Conservation (phyloP, 1,140 invertebrate genomes). For the Neocloeon triangulifer region DNA sequence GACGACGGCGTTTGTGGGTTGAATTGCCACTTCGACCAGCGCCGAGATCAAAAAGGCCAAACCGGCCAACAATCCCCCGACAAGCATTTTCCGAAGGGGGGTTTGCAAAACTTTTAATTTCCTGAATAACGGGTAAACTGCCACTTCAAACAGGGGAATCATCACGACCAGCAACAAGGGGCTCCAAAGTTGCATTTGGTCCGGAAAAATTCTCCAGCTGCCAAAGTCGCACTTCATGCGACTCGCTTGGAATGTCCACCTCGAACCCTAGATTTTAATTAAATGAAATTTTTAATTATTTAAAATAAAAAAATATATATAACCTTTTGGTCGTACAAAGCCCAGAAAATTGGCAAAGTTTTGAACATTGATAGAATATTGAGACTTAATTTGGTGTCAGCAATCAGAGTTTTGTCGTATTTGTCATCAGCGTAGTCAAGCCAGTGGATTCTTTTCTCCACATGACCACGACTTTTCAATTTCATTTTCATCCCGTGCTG, state of each 20-base stretch:
- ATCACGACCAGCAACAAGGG: conserved; percentile 64
- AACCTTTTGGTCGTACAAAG: conserved; percentile 63
- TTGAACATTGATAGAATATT: conserved; percentile 53
- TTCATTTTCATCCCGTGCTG: no score
- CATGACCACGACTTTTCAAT: no score
- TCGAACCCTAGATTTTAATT: conserved; percentile 56
- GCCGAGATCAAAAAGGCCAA: conserved; percentile 76
- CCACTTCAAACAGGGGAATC: conserved; percentile 66
- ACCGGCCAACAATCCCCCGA: conserved; percentile 64
- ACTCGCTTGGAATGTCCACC: conserved; percentile 87
- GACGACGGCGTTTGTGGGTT: conserved; percentile 40
- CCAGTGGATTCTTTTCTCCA: conserved; percentile 44
- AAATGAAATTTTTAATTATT: no score
- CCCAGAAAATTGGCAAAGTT: conserved; percentile 77
- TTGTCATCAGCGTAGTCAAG: conserved; percentile 49
- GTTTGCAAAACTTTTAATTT: conserved; percentile 27
- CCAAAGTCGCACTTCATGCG: conserved; percentile 64
- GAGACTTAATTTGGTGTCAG: conserved; percentile 50
- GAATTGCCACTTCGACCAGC: conserved; percentile 44
- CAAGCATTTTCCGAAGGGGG: conserved; percentile 51
- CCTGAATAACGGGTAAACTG: conserved; percentile 35
- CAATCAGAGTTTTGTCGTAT: conserved; percentile 39
- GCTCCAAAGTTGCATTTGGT: conserved; percentile 79
- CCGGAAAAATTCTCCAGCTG: conserved; percentile 44
- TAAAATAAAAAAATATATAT: no score